phyloP scores from a whole-genome alignment of 1,140 invertebrate species.

The Drosophila parvula region DNA sequence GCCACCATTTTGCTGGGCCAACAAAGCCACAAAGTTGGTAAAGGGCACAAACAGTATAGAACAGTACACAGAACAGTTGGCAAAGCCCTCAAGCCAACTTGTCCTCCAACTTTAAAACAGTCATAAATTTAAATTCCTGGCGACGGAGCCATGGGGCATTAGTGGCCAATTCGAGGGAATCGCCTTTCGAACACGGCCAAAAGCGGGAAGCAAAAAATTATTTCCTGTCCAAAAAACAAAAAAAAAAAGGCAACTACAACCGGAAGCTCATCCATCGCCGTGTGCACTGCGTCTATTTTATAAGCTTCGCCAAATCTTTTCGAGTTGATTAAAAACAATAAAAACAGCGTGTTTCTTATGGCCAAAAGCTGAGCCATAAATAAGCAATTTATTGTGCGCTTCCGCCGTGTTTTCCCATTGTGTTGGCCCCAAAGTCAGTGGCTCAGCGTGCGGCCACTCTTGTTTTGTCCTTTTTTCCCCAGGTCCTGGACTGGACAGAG shows the following conservation, averaged over 20 bases:
- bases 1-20: slow-evolving; percentile 41
- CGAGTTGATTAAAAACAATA: slow-evolving; percentile 83
- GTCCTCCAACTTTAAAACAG: slow-evolving; percentile 50
- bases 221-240: slow-evolving; percentile 75
- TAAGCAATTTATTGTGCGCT: slow-evolving; percentile 83
- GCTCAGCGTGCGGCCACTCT: slow-evolving; percentile 58
- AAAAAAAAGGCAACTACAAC: slow-evolving; percentile 45
- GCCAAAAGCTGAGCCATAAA: slow-evolving; percentile 80
- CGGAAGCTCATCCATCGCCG: slow-evolving; percentile 75
- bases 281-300: slow-evolving; percentile 75
- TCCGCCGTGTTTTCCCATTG: slow-evolving; percentile 79
- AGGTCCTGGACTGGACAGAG: slow-evolving; percentile 35
- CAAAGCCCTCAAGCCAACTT: slow-evolving; percentile 36
- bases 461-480: slow-evolving; percentile 25
- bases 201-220: slow-evolving; percentile 62
- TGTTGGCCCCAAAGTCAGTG: slow-evolving; percentile 53
- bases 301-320: slow-evolving; percentile 79
- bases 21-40: slow-evolving; percentile 63
- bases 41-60: slow-evolving; percentile 18
- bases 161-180: slow-evolving; percentile 37
- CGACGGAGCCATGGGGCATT: slow-evolving; percentile 32
- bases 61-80: slow-evolving; percentile 5
- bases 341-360: slow-evolving; percentile 81
- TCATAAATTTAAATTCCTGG: slow-evolving; percentile 58
- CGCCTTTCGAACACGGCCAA: slow-evolving; percentile 13